Evolutionary conservation across 2,113 vertebrate species (phyloP).

Genomic region (Echinops telfairi): DNA sequence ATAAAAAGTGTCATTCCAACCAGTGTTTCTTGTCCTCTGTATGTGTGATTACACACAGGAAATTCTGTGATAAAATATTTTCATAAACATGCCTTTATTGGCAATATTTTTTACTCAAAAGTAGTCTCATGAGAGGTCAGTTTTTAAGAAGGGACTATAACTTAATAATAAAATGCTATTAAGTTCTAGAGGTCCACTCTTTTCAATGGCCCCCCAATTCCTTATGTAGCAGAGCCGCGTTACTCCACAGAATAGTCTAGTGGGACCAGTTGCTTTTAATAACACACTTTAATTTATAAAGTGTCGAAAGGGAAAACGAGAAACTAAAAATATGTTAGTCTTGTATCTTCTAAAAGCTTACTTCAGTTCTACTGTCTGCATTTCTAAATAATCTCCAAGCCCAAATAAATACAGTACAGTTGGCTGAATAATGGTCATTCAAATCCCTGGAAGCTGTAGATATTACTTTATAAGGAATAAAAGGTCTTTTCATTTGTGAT

Average conservation of each 20-base stretch:
- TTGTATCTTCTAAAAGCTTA: conserved; percentile 8
- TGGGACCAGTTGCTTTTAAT: neutral
- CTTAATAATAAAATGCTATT: conserved; percentile 11
- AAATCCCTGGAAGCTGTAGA: neutral
- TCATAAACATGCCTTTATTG: conserved; percentile 35
- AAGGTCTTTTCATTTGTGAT: neutral
- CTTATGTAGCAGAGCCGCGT: conserved; percentile 3
- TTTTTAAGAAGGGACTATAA: conserved; percentile 11
- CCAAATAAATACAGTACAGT: neutral
- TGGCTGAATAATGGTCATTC: neutral
- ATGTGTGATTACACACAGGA: neutral
- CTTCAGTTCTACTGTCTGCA: neutral
- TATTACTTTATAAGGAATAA: neutral
- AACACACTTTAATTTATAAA: conserved; percentile 31
- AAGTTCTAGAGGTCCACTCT: conserved; percentile 15
- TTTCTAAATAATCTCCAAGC: neutral
- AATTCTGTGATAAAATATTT: neutral
- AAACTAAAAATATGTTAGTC: no score
- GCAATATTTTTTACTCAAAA: neutral
- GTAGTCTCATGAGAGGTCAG: neutral
- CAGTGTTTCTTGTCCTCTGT: neutral
- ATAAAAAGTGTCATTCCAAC: neutral
- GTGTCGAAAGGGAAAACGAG: neutral
- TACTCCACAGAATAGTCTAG: conserved; percentile 13
- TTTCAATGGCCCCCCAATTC: neutral